phyloP scores from a whole-genome alignment of 2,888 invertebrate genomes.

The Nyleta sp. region DNA sequence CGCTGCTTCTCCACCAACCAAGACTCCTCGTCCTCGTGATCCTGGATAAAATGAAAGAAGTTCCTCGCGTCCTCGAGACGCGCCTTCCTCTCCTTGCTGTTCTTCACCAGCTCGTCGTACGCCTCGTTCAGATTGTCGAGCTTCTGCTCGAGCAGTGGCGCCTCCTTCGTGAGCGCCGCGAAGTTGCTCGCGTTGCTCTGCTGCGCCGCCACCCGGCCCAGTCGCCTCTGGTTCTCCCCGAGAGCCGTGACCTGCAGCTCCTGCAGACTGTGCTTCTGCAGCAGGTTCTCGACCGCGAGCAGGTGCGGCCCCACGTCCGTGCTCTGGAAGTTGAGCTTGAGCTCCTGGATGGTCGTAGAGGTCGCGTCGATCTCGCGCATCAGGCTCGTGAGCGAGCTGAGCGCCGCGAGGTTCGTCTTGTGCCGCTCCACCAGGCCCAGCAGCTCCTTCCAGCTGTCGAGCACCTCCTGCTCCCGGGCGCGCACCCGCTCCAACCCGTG shows the following conservation, averaged over 20 bases:
- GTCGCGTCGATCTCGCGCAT: conserved; percentile 96
- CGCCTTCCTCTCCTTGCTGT: conserved; percentile 90
- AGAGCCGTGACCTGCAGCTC: conserved; percentile 90
- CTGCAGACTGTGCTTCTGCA: conserved; percentile 96
- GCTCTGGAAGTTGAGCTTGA: conserved; percentile 90
- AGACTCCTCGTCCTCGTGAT: conserved; percentile 98
- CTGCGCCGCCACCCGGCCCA: conserved; percentile 86
- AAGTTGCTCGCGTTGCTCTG: conserved; percentile 66
- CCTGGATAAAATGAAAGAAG: conserved; percentile 97
- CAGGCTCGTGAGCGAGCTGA: conserved; percentile 94
- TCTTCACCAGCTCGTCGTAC: conserved; percentile 89
- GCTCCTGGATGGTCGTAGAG: conserved; percentile 90
- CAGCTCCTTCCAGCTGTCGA: conserved; percentile 93
- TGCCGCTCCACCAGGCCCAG: conserved; percentile 93
- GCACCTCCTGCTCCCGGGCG: conserved; percentile 89
- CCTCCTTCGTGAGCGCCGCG: conserved; percentile 75
- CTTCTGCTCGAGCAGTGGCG: conserved; percentile 87
- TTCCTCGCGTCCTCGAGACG: conserved; percentile 96
- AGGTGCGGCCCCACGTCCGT: conserved; percentile 97
- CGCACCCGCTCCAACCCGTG: conserved; percentile 92
- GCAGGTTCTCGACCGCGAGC: conserved; percentile 95
- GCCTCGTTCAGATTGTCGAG: conserved; percentile 90
- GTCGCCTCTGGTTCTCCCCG: conserved; percentile 91
- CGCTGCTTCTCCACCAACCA: conserved; percentile 98
- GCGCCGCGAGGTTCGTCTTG: conserved; percentile 88